Percentiles rank a stretch among this genome's conserved stretches.
These are phyloP conservation scores for Melinaea menophilus DNA, from an alignment of 2,888 invertebrate genomes.

Conservation along the genomic window DNA sequence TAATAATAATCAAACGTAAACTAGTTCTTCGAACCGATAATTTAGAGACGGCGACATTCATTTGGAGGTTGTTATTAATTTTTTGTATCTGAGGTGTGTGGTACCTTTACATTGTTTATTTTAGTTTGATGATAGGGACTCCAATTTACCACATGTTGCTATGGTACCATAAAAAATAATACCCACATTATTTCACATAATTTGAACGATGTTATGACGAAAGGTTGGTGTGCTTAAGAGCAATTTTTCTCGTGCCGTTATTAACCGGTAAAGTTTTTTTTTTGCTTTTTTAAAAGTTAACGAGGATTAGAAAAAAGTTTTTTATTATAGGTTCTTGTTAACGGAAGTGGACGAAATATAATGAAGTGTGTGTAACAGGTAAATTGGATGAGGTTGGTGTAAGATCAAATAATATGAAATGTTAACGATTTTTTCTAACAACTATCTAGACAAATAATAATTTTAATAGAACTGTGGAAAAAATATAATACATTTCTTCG, in stretches of 20 bases:
- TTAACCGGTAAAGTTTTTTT: constrained; percentile 65
- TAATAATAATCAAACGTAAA: constrained; percentile 34
- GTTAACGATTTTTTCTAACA: too few relatives aligned
- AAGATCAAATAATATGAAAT: background rate
- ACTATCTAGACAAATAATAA: too few relatives aligned
- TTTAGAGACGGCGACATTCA: constrained; percentile 57
- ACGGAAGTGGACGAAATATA: constrained; percentile 10
- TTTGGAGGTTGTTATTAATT: constrained; percentile 50
- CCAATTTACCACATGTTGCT: constrained; percentile 74
- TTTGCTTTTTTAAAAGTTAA: constrained; percentile 33
- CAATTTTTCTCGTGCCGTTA: constrained; percentile 62
- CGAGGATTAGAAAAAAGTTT: constrained; percentile 26
- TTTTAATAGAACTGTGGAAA: too few relatives aligned
- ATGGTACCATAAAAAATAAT: constrained; percentile 64
- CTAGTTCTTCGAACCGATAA: constrained; percentile 46
- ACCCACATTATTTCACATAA: constrained; percentile 73
- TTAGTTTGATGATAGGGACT: constrained; percentile 59
- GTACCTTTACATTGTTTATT: constrained; percentile 69
- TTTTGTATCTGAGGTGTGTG: constrained; percentile 55
- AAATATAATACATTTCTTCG: too few relatives aligned
- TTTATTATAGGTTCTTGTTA: constrained; percentile 18
- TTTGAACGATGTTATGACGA: constrained; percentile 69
- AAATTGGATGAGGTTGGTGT: too few relatives aligned
- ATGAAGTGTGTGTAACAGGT: background rate
- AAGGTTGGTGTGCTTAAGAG: constrained; percentile 68